Evolutionary conservation across 2,797 vertebrate species (phyloP), one percentile per base, ranked within the genome.

Genomic region (Moxostoma hubbsi): DNA sequence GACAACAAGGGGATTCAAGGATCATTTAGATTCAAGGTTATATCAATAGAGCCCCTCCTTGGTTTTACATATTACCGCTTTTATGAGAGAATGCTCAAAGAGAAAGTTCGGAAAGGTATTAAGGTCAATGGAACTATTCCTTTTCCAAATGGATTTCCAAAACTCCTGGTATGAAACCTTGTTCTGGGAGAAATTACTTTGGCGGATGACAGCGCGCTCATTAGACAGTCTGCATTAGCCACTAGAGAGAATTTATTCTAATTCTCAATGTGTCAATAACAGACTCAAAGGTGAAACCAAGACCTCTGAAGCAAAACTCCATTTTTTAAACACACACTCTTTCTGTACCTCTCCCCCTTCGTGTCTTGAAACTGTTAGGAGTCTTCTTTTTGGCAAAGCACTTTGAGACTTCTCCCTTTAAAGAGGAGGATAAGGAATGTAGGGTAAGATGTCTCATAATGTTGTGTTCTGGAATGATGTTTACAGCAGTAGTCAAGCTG

Each of bases 401-500:
- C 78, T 89, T 89, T 87, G 71, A 88, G 81, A 83, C 79, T 81
- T 87, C 85, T 78, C 75, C 86, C 83, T 89, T 89, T 86, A 87
- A 86, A 92, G 78, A 85, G 89, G 89, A 69, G 75, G 82, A 76
- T 24, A 63, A 92, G 90, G 93, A 93, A 93, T 93, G 93, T 84
- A 85, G 89, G 87, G 86, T 89, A 89, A 92, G 90, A 89, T 88
- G 92, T 90, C 89, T 92, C 88, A 89, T 90, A 92, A 92, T 89
- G 89, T 90, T 84, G 90, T 85, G 89, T 81, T 85, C 89, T 88
- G 91, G 91, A 92, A 93, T 91, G 91, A 88, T 95, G 94, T 95
- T 95, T 95, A 94, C 92, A 93, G 90, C 86, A 94, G 86, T 91
- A 90, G 92, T 94, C 94, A 94, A 89, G 73, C 91, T 94, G 93